Conservation (phyloP, 2,797 vertebrate genomes). For the Fringilla coelebs region DNA sequence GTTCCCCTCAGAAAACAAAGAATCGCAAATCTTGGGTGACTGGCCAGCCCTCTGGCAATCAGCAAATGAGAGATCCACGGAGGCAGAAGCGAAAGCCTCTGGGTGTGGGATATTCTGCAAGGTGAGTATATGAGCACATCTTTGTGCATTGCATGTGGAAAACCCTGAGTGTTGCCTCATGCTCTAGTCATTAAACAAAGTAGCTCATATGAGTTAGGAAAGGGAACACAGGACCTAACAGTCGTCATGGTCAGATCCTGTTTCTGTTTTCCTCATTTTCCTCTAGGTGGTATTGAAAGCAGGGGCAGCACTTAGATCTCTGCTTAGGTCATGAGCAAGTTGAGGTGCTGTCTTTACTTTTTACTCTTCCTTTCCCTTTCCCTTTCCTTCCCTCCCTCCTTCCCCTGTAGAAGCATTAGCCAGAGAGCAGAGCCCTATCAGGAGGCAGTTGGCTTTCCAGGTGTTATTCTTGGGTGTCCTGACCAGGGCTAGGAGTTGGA, state of each 20-base stretch:
- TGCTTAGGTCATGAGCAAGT: not conserved
- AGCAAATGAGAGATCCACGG: conserved; percentile 87
- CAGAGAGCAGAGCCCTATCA: not conserved
- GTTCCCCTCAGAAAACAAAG: conserved; percentile 67
- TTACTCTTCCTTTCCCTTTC: not conserved
- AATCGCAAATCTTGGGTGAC: conserved; percentile 66
- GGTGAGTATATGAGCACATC: conserved; percentile 71
- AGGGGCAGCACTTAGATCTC: not conserved
- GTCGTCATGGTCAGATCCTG: not conserved
- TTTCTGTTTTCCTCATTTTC: not conserved
- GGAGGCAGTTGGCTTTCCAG: not conserved
- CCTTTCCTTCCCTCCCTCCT: not conserved
- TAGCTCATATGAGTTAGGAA: not conserved
- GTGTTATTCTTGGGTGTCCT: not conserved
- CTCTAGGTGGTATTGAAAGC: not conserved
- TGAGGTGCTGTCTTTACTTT: not conserved
- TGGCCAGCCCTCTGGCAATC: conserved; percentile 78
- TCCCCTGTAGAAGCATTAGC: not conserved
- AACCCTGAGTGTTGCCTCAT: not conserved
- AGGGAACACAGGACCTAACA: not conserved
- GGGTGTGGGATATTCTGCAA: conserved; percentile 90
- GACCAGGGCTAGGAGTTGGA: not conserved
- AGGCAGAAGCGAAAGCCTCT: conserved; percentile 88
- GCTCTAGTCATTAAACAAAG: not conserved
- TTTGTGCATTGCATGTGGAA: not conserved